Conservation (phyloP, 2,797 vertebrate species). For the Coreius guichenoti region DNA sequence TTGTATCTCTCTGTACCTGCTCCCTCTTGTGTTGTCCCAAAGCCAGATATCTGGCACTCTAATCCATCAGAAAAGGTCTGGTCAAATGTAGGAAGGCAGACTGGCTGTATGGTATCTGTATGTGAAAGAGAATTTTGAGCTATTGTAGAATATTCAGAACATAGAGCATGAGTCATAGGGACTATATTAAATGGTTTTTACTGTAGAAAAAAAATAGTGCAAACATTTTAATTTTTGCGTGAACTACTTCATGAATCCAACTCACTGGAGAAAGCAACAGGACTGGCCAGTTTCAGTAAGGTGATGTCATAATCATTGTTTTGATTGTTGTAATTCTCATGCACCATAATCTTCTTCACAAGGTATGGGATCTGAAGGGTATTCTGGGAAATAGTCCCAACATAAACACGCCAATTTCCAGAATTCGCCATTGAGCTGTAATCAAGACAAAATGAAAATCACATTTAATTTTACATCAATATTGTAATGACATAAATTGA, state of each 20-base stretch:
- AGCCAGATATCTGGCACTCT: slow-evolving; percentile 88
- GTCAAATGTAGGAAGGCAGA: slow-evolving; percentile 83
- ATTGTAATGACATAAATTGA: neutral
- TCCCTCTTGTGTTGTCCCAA: slow-evolving; percentile 76
- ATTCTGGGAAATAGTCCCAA: slow-evolving; percentile 78
- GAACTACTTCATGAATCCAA: slow-evolving; percentile 2
- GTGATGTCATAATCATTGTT: slow-evolving; percentile 86
- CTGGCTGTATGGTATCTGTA: slow-evolving; percentile 84
- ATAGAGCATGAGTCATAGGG: neutral
- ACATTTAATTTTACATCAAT: neutral
- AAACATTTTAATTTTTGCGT: neutral
- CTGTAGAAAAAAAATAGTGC: neutral
- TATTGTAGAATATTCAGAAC: neutral
- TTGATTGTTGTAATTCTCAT: slow-evolving; percentile 78
- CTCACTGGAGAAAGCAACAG: slow-evolving; percentile 71
- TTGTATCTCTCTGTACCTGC: slow-evolving; percentile 60
- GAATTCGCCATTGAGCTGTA: slow-evolving; percentile 65
- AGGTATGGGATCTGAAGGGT: slow-evolving; percentile 65
- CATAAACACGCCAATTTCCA: slow-evolving; percentile 80
- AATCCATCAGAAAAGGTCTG: slow-evolving; percentile 76
- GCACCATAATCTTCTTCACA: slow-evolving; percentile 82
- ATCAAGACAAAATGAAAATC: neutral
- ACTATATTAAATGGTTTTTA: neutral
- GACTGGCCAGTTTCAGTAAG: slow-evolving; percentile 79
- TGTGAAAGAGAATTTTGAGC: slow-evolving; percentile 17